phyloP scores from a whole-genome alignment of 1,140 invertebrate species.

The Drosophila takahashii region DNA sequence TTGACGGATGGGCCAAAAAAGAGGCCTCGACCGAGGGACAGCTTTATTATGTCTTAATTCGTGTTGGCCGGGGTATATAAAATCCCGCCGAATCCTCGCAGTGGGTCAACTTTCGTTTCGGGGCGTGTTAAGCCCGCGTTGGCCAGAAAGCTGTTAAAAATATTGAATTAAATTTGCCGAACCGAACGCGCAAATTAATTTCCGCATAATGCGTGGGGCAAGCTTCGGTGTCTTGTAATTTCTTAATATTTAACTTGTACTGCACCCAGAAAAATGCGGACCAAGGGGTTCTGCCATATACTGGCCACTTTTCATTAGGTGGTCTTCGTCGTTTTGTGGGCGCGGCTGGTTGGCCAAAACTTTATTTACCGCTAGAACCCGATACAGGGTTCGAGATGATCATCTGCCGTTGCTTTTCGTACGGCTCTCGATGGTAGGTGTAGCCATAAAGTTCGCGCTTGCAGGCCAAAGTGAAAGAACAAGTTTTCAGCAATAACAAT shows the following conservation, averaged over 20 bases:
- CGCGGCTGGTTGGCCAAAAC: conserved; percentile 67
- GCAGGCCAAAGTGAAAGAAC: conserved; percentile 80
- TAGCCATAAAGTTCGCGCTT: conserved; percentile 83
- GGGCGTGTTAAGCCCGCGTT: conserved; percentile 37
- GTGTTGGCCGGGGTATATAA: conserved; percentile 30
- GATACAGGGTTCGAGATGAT: conserved; percentile 50
- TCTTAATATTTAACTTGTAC: conserved; percentile 76
- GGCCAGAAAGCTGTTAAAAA: conserved; percentile 47
- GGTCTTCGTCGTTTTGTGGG: conserved; percentile 50
- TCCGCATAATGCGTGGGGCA: conserved; percentile 70
- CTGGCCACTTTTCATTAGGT: conserved; percentile 69
- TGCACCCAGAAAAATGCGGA: conserved; percentile 53
- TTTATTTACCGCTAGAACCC: conserved; percentile 79
- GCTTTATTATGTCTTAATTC: conserved; percentile 84
- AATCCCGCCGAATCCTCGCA: conserved; percentile 28
- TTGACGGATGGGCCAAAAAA: conserved; percentile 65
- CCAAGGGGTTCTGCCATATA: neutral
- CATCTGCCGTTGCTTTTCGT: conserved; percentile 41
- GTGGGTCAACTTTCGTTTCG: conserved; percentile 79
- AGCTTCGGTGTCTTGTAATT: conserved; percentile 54
- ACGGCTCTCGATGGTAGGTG: conserved; percentile 59
- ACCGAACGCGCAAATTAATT: conserved; percentile 67
- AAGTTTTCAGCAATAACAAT: conserved; percentile 65
- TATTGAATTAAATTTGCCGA: conserved; percentile 74
- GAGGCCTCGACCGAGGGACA: conserved; percentile 42